phyloP scores from a whole-genome alignment of 2,113 vertebrate genomes.

The Poeciliopsis turrubarensis region DNA sequence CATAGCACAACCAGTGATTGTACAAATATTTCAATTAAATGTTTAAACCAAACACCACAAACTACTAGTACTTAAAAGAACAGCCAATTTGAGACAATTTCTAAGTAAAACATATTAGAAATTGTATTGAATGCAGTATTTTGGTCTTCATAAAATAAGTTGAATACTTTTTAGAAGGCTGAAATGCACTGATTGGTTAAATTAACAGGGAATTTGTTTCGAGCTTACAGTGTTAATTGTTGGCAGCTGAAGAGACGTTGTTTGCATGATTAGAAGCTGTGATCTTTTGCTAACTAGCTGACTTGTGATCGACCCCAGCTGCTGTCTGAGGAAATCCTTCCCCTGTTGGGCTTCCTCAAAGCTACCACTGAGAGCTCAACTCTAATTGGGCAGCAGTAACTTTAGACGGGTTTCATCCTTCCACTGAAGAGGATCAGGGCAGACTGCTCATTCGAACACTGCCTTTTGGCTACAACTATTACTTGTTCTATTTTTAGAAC shows the following conservation, averaged over 20 bases:
- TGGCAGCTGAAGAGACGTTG: neutral
- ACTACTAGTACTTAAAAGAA: too few relatives aligned
- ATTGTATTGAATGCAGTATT: neutral
- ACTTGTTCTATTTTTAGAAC: constrained; percentile 47
- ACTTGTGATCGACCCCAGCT: neutral
- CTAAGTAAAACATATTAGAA: neutral
- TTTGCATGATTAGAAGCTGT: neutral
- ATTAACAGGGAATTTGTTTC: neutral
- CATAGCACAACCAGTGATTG: too few relatives aligned
- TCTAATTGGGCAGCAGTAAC: constrained; percentile 31
- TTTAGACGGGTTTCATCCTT: constrained; percentile 43
- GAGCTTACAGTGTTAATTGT: neutral
- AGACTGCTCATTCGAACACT: constrained; percentile 3
- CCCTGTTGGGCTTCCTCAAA: neutral
- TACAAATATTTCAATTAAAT: neutral
- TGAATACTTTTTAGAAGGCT: neutral
- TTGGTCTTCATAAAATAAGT: too few relatives aligned
- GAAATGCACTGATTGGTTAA: neutral
- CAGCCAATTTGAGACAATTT: too few relatives aligned
- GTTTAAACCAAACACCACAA: neutral
- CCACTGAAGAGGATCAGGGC: constrained; percentile 19
- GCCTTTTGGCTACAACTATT: constrained; percentile 19
- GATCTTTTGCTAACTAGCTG: neutral
- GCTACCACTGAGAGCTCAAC: neutral
- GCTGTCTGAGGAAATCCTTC: neutral